A percentile compares a stretch with the other conserved stretches of the same genome.
phyloP scores from a whole-genome alignment of 2,797 vertebrate species.

The Brotogeris chrysoptera region DNA sequence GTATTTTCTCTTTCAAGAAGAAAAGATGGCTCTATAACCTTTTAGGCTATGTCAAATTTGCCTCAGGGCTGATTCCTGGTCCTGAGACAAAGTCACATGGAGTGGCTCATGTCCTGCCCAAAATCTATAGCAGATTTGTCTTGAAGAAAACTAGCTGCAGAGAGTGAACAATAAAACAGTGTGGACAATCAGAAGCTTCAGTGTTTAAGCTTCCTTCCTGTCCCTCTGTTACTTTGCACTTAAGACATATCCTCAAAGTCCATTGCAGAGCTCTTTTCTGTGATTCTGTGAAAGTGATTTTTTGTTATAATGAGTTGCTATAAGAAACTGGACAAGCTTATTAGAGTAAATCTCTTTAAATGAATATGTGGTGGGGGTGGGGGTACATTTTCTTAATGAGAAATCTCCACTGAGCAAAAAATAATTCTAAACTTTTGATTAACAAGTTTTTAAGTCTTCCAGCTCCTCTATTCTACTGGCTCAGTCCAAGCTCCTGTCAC shows the following conservation, averaged over 20 bases:
- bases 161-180: background rate
- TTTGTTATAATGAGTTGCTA: background rate
- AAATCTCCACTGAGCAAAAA: background rate
- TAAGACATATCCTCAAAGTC: background rate
- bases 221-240: background rate
- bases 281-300: background rate
- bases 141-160: background rate
- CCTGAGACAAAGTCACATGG: slow-evolving; percentile 13
- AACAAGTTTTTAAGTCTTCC: background rate
- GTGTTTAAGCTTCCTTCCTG: background rate
- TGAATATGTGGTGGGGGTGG: background rate
- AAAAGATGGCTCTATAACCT: slow-evolving; percentile 37
- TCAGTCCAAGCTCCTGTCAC: background rate
- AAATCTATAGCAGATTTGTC: slow-evolving; percentile 43
- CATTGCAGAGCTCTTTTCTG: background rate
- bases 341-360: background rate
- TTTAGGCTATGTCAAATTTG: background rate
- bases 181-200: slow-evolving; percentile 14
- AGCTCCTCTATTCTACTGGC: background rate
- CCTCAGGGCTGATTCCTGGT: slow-evolving; percentile 28
- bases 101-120: background rate
- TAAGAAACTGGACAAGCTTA: background rate
- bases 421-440: background rate
- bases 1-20: slow-evolving; percentile 39
- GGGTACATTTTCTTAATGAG: background rate